Evolutionary conservation across 2,888 invertebrate genomes (phyloP).

Genomic region (Drosophila emarginata): DNA sequence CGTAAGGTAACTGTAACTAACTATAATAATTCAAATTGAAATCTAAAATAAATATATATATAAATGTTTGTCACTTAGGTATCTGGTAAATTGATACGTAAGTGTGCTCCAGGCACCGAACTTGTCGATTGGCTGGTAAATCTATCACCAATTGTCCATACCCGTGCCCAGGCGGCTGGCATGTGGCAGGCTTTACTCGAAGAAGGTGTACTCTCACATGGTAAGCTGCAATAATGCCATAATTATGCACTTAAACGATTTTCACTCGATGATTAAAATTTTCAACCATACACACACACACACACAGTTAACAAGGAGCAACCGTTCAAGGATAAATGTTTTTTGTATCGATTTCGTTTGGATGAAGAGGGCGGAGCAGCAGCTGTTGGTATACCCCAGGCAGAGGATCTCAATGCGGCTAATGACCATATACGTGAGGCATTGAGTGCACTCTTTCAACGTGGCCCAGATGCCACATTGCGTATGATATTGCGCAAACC

Average conservation of each 20-base stretch:
- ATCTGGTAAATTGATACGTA: constrained; percentile 85
- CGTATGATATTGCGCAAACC: constrained; percentile 91
- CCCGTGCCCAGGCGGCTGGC: constrained; percentile 88
- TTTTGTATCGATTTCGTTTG: constrained; percentile 91
- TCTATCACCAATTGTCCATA: constrained; percentile 86
- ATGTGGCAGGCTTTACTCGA: constrained; percentile 93
- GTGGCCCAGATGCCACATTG: constrained; percentile 90
- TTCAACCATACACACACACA: not conserved
- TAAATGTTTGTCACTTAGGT: constrained; percentile 78
- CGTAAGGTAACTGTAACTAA: constrained; percentile 83
- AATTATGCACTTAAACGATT: constrained; percentile 33
- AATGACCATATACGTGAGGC: constrained; percentile 88
- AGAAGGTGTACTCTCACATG: constrained; percentile 90
- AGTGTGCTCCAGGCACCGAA: constrained; percentile 90
- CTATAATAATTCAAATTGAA: constrained; percentile 6
- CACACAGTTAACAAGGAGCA: constrained; percentile 88
- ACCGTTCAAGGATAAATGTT: constrained; percentile 91
- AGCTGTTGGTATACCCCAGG: constrained; percentile 83
- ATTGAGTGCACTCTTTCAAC: constrained; percentile 86
- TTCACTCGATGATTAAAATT: constrained; percentile 32
- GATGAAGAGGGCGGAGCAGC: constrained; percentile 86
- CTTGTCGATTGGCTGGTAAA: constrained; percentile 91
- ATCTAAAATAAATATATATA: constrained; percentile 21
- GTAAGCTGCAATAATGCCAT: constrained; percentile 82
- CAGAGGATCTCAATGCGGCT: constrained; percentile 86